phyloP scores from a whole-genome alignment of 2,113 vertebrate species.

The Hoplias malabaricus region DNA sequence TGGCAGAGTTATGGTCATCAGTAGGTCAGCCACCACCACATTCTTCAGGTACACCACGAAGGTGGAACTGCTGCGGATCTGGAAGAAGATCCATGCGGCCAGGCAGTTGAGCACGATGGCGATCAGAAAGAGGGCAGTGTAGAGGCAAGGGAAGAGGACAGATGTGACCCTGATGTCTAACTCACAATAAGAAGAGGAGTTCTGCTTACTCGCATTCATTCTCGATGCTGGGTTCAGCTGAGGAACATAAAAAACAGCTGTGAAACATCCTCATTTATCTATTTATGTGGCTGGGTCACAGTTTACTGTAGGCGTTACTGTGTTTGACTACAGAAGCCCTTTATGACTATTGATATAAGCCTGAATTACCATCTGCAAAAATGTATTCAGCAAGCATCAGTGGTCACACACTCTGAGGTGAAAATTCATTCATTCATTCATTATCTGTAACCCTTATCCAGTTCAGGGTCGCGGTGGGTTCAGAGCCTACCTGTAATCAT shows the following conservation, averaged over 20 bases:
- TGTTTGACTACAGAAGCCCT: too few species aligned
- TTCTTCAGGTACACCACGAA: constrained; percentile 80
- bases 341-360: too few species aligned
- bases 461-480: too few species aligned
- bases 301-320: too few species aligned
- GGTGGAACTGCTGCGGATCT: constrained; percentile 79
- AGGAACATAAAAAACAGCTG: not conserved
- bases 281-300: too few species aligned
- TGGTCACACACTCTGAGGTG: too few species aligned
- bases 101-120: constrained; percentile 80
- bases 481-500: too few species aligned
- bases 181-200: constrained; percentile 65
- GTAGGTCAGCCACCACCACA: constrained; percentile 74
- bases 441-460: too few species aligned
- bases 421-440: too few species aligned
- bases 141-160: constrained; percentile 75
- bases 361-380: too few species aligned
- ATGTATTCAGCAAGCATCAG: too few species aligned
- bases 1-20: constrained; percentile 77
- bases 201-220: constrained; percentile 69
- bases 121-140: constrained; percentile 75
- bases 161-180: constrained; percentile 65
- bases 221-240: constrained; percentile 30
- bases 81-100: constrained; percentile 83
- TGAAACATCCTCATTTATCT: too few species aligned